Base-by-base conservation (phyloP, 1,140 invertebrate genomes). In the Rhynchophorus ferrugineus region DNA sequence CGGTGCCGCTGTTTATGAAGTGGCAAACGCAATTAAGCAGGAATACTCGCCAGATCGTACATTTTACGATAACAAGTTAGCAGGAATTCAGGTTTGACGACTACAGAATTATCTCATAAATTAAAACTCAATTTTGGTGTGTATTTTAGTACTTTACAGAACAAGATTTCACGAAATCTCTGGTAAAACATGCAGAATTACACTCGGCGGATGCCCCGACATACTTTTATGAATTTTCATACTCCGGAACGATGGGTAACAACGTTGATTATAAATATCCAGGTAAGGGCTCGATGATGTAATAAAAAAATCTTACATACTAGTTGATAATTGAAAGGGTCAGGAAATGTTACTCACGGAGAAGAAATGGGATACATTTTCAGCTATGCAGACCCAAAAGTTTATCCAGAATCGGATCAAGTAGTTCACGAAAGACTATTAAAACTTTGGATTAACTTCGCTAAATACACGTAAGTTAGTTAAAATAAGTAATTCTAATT, bases 401-500 rank as follows among this genome's bases (percentile, higher is more conserved):
- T n/a, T n/a, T 50, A 19, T 49, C 20, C 46, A 13, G 24, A 13
- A 22, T 11, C 17, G 2, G 54, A 59, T 49, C 36, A 49, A 0
- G 18, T 14, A 17, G 37, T 49, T 13, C 49, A 49, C 14, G 50
- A 61, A 9, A 70, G 74, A 38, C 75, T 80, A 70, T 70, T 78
- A 1, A 73, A 71, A 56, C 67, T 81, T 68, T 80, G 78, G 78
- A 76, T 75, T 3, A 80, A 81, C 61, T 81, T 81, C 61, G 78
- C 77, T 18, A 81, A 80, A 71, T 80, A 74, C 47, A 76, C 78
- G 80, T 81, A 64, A 68, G 67, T 29, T 22, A 21, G n/a, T 29
- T 24, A 14, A 37, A 37, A 37, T 7, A 8, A 17, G 17, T n/a
- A 18, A 3, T 6, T 33, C 22, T 13, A n/a, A 13, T 19, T 38